Evolutionary conservation across 2,797 vertebrate species (phyloP).

Genomic region (Holocentrus rufus): DNA sequence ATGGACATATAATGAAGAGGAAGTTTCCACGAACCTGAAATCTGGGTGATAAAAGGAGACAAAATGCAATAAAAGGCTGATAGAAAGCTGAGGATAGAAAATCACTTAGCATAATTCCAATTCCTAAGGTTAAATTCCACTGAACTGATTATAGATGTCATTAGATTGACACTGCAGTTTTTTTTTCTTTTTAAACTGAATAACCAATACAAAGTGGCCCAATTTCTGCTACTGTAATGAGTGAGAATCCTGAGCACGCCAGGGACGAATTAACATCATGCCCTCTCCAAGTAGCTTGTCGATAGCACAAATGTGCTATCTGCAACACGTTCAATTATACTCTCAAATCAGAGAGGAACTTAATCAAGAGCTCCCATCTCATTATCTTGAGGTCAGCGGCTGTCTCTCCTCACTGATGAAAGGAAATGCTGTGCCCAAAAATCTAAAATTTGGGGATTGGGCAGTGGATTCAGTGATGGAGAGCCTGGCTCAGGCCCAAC

Average conservation of each 20-base stretch:
- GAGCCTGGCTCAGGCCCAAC: slow-evolving; percentile 28
- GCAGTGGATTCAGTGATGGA: slow-evolving; percentile 28
- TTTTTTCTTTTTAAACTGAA: slow-evolving; percentile 43
- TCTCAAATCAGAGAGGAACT: slow-evolving; percentile 73
- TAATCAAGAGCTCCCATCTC: slow-evolving; percentile 74
- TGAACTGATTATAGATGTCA: slow-evolving; percentile 48
- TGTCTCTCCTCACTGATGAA: slow-evolving; percentile 34
- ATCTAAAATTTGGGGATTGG: slow-evolving; percentile 36
- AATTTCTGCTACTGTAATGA: slow-evolving; percentile 60
- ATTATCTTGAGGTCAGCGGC: slow-evolving; percentile 66
- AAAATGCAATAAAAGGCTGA: not conserved
- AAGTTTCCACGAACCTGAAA: no score
- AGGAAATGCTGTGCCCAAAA: slow-evolving; percentile 37
- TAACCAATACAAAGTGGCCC: slow-evolving; percentile 63
- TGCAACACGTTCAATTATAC: slow-evolving; percentile 77
- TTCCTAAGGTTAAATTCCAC: not conserved
- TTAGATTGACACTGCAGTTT: slow-evolving; percentile 35
- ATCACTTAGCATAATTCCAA: slow-evolving; percentile 20
- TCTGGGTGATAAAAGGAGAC: not conserved
- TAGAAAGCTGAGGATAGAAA: slow-evolving; percentile 16
- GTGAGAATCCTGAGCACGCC: slow-evolving; percentile 38
- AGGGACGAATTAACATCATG: slow-evolving; percentile 68
- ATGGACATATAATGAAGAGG: no score
- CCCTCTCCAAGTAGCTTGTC: slow-evolving; percentile 57
- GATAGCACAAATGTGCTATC: slow-evolving; percentile 70